Conservation (phyloP, 2,113 vertebrate species). For the Corynorhinus townsendii region DNA sequence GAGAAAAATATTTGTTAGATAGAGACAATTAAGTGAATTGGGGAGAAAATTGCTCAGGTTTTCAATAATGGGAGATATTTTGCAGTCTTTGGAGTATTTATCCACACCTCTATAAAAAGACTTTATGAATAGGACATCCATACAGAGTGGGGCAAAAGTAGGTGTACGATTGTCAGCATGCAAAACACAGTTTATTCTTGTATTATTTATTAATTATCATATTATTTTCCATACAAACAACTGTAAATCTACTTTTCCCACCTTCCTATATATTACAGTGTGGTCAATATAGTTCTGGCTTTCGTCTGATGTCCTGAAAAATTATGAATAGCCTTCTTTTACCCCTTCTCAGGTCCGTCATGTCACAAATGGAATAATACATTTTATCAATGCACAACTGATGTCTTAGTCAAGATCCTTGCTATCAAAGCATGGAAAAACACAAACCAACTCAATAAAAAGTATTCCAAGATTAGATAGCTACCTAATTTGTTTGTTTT, state of each 20-base stretch:
- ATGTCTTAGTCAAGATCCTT: background rate
- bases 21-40: background rate
- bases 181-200: background rate
- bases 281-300: background rate
- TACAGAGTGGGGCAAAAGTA: background rate
- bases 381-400: background rate
- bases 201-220: background rate
- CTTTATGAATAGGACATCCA: background rate
- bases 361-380: background rate
- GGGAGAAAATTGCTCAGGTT: background rate
- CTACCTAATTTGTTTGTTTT: background rate
- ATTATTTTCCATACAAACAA: background rate
- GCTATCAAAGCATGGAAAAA: background rate
- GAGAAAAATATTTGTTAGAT: background rate
- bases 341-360: background rate
- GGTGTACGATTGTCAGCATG: background rate
- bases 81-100: background rate
- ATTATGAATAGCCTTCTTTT: background rate
- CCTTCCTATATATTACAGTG: background rate
- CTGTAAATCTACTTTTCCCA: background rate
- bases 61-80: background rate
- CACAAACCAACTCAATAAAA: background rate
- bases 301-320: background rate
- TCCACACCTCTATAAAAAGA: background rate
- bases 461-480: background rate